phyloP scores from a whole-genome alignment of 1,140 invertebrate species.

The Meteorus sp. region DNA sequence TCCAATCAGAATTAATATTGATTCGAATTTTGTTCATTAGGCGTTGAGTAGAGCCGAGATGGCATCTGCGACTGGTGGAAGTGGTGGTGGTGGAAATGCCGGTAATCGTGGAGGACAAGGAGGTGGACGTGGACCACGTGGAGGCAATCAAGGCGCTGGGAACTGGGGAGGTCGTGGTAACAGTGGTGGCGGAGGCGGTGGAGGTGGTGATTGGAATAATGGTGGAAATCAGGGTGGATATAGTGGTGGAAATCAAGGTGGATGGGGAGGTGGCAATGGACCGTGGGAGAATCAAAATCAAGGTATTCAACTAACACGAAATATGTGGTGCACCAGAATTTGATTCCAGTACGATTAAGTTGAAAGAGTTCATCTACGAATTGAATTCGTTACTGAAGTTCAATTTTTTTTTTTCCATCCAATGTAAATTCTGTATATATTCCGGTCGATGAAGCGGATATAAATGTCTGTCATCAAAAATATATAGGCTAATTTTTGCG shows the following conservation, averaged over 20 bases:
- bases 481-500: background rate
- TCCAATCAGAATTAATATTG: slow-evolving; percentile 2
- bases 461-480: background rate
- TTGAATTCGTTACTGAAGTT: too few species aligned
- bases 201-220: slow-evolving; percentile 53
- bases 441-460: too few species aligned
- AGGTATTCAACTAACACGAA: slow-evolving; percentile 37
- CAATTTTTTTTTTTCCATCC: too few species aligned
- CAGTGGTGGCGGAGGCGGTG: slow-evolving; percentile 46
- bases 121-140: slow-evolving; percentile 47
- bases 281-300: slow-evolving; percentile 58
- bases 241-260: slow-evolving; percentile 56
- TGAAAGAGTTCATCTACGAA: too few species aligned
- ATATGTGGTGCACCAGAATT: background rate
- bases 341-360: too few species aligned
- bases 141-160: slow-evolving; percentile 47
- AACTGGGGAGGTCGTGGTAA: slow-evolving; percentile 48
- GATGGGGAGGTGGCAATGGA: slow-evolving; percentile 52
- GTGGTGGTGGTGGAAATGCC: slow-evolving; percentile 44
- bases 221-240: slow-evolving; percentile 58
- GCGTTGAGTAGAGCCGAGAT: slow-evolving; percentile 54
- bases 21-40: slow-evolving; percentile 27
- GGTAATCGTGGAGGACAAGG: slow-evolving; percentile 54
- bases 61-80: slow-evolving; percentile 49
- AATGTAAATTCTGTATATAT: too few species aligned